phyloP scores from a whole-genome alignment of 2,113 vertebrate genomes.

The Alethe castanea region DNA sequence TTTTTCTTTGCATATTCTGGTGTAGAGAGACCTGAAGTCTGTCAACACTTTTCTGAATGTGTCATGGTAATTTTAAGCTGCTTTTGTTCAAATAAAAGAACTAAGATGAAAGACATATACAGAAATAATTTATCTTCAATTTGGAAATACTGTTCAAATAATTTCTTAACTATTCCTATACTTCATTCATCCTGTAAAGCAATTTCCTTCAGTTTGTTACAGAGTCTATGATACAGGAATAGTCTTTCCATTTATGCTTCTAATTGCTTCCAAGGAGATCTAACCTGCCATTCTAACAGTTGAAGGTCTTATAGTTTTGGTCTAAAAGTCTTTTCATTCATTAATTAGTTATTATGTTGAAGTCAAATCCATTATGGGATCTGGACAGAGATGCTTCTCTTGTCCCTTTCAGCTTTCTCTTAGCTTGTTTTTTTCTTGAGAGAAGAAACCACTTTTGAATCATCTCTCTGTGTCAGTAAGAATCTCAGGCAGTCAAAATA shows the following conservation, averaged over 20 bases:
- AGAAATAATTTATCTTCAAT: conserved; percentile 10
- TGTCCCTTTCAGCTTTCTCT: conserved; percentile 31
- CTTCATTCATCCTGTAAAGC: conserved; percentile 1
- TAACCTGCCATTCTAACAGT: background rate
- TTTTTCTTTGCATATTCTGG: background rate
- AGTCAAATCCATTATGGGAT: conserved; percentile 12
- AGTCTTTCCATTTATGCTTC: background rate
- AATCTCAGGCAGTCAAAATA: background rate
- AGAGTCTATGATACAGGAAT: rapidly evolving
- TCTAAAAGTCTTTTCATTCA: background rate
- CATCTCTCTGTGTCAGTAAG: conserved; percentile 18
- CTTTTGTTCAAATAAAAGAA: conserved; percentile 16
- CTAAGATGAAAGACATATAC: conserved; percentile 4
- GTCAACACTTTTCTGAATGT: background rate
- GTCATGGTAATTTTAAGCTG: background rate
- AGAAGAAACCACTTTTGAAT: conserved; percentile 10
- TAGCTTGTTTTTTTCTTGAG: background rate
- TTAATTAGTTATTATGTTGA: conserved; percentile 1
- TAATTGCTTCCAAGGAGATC: background rate
- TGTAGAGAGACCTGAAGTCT: background rate
- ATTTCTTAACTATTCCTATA: background rate
- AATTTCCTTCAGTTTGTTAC: background rate
- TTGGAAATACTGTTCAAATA: conserved; percentile 17
- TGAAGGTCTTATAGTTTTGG: background rate
- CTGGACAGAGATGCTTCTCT: background rate